Evolutionary conservation across 2,888 invertebrate genomes (phyloP).

Genomic region (Apamea anceps): DNA sequence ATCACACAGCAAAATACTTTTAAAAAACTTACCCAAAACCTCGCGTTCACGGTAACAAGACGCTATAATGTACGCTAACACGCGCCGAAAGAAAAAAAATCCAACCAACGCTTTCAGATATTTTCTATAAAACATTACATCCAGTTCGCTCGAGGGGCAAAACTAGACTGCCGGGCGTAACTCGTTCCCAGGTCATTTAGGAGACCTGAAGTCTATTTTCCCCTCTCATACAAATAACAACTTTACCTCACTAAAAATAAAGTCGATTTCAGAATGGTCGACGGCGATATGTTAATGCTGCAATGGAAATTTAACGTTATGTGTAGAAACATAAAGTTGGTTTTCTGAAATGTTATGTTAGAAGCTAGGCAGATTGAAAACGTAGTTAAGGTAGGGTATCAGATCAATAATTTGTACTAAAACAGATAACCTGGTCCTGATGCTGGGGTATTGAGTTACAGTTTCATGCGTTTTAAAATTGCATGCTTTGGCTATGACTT

Average conservation of each 20-base stretch:
- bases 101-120: not conserved
- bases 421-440: slow-evolving; percentile 4
- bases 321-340: fast-evolving
- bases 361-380: not conserved
- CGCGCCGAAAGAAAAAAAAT: not conserved
- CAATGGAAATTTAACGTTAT: slow-evolving; percentile 2
- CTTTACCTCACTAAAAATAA: fast-evolving
- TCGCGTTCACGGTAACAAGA: no score
- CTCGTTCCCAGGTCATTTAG: slow-evolving; percentile 6
- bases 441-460: not conserved
- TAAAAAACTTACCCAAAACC: slow-evolving; percentile 6
- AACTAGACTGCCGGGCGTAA: slow-evolving; percentile 32
- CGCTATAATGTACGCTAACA: not conserved
- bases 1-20: not conserved
- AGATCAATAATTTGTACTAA: slow-evolving; percentile 26
- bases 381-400: slow-evolving; percentile 6
- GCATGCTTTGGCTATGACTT: not conserved
- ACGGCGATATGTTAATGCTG: not conserved
- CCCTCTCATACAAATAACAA: not conserved
- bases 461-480: not conserved
- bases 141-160: not conserved
- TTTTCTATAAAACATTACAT: not conserved
- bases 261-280: not conserved
- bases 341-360: not conserved
- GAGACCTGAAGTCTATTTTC: not conserved